Conservation (phyloP, 2,888 invertebrate genomes). For the Oscheius sp. region DNA sequence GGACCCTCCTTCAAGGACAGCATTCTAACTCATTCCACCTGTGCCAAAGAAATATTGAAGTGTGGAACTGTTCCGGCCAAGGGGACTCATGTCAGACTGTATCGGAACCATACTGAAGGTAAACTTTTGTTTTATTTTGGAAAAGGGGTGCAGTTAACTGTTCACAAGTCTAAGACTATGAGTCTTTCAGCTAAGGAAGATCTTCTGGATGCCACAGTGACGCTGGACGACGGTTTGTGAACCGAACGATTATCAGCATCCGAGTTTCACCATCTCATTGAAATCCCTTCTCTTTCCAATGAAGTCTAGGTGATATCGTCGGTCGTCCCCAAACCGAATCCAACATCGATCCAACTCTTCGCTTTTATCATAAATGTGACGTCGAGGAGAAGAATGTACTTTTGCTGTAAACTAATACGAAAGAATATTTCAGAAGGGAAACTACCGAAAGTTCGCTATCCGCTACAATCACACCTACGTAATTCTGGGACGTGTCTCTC, state of each 20-base stretch:
- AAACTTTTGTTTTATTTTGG: neutral
- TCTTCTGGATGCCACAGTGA: constrained; percentile 19
- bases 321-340: constrained; percentile 24
- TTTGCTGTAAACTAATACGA: neutral
- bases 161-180: neutral
- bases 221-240: constrained; percentile 15
- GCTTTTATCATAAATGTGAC: constrained; percentile 36
- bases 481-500: constrained; percentile 25
- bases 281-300: neutral
- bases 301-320: constrained; percentile 9
- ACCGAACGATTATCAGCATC: too few relatives aligned
- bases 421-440: neutral
- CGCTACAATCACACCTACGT: constrained; percentile 34
- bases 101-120: constrained; percentile 30
- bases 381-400: constrained; percentile 24
- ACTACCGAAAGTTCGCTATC: constrained; percentile 30
- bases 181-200: constrained; percentile 23
- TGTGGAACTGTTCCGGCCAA: constrained; percentile 30
- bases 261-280: too few relatives aligned
- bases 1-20: constrained; percentile 10
- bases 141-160: neutral
- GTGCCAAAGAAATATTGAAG: constrained; percentile 25
- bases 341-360: constrained; percentile 28
- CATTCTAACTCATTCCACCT: constrained; percentile 26
- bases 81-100: constrained; percentile 30